A percentile compares a stretch with the other conserved stretches of the same genome.
phyloP scores from a whole-genome alignment of 2,797 vertebrate genomes.

The Chelon labrosus region DNA sequence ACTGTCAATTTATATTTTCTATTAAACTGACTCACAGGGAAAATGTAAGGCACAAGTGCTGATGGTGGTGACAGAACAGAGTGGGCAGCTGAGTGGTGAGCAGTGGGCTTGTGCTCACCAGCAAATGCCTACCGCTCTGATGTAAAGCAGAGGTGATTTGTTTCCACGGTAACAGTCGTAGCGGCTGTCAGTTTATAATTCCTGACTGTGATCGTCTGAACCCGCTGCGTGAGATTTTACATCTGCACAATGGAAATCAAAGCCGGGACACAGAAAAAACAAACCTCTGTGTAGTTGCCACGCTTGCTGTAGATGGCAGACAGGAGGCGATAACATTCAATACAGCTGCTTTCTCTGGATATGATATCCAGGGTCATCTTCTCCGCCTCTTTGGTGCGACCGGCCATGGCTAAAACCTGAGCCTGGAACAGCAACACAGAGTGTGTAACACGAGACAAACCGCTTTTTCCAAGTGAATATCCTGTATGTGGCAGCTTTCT shows the following conservation, averaged over 20 bases:
- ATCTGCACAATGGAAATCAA: background rate
- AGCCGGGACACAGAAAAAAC: background rate
- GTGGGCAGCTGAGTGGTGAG: slow-evolving; percentile 1
- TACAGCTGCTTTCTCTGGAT: slow-evolving; percentile 84
- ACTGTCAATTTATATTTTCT: background rate
- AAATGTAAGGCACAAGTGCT: background rate
- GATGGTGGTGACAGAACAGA: slow-evolving; percentile 18
- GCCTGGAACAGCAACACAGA: slow-evolving; percentile 79
- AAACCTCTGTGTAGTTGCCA: slow-evolving; percentile 90
- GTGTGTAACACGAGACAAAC: background rate
- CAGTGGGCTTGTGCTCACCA: background rate
- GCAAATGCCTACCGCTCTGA: slow-evolving; percentile 11
- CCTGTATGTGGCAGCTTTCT: no score
- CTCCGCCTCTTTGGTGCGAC: slow-evolving; percentile 88
- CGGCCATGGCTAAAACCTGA: slow-evolving; percentile 93
- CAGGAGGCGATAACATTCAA: slow-evolving; percentile 95
- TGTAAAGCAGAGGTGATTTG: slow-evolving; percentile 20
- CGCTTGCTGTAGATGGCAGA: slow-evolving; percentile 96
- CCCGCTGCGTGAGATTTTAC: background rate
- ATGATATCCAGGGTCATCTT: slow-evolving; percentile 89
- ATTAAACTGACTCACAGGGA: slow-evolving; percentile 5
- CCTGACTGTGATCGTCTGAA: slow-evolving; percentile 1
- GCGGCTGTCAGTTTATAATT: slow-evolving; percentile 12
- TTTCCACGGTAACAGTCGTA: slow-evolving; percentile 42
- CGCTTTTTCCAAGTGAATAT: background rate